phyloP scores from a whole-genome alignment of 2,797 vertebrate species.

The Danionella dracula region DNA sequence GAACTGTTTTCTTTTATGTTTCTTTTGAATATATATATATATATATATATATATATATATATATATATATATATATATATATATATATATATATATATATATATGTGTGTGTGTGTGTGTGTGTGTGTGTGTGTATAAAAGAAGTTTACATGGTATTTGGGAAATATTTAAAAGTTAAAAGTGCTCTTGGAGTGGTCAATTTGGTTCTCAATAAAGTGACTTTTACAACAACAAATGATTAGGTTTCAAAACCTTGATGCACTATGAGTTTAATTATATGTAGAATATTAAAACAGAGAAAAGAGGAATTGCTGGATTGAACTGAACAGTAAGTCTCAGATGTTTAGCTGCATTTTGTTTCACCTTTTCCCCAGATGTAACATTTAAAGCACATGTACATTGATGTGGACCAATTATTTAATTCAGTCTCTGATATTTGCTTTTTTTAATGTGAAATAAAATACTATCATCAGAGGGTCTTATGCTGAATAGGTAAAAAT shows the following conservation, averaged over 20 bases:
- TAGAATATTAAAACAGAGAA: conserved; percentile 38
- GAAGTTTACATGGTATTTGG: no score
- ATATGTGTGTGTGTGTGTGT: no score
- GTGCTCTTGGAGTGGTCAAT: no score
- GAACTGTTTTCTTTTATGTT: no score
- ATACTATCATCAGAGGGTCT: conserved; percentile 54
- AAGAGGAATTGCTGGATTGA: conserved; percentile 47
- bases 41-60: no score
- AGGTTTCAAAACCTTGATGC: conserved; percentile 36
- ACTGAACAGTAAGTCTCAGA: conserved; percentile 42
- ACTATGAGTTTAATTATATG: conserved; percentile 45
- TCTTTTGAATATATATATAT: no score
- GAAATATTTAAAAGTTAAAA: no score
- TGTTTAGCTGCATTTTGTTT: conserved; percentile 40
- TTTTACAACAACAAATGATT: conserved; percentile 23
- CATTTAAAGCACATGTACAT: conserved; percentile 61
- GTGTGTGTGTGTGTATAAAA: no score
- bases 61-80: no score
- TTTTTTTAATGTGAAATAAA: conserved; percentile 80
- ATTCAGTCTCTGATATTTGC: conserved; percentile 70
- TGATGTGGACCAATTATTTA: conserved; percentile 71
- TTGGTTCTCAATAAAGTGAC: conserved; percentile 31
- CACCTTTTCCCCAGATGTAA: no score
- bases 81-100: no score
- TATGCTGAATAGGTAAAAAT: background rate